Evolutionary conservation across 2,888 invertebrate species (phyloP), one percentile per base, ranked within the genome.

Genomic region (Leptarthrus brevirostris): DNA sequence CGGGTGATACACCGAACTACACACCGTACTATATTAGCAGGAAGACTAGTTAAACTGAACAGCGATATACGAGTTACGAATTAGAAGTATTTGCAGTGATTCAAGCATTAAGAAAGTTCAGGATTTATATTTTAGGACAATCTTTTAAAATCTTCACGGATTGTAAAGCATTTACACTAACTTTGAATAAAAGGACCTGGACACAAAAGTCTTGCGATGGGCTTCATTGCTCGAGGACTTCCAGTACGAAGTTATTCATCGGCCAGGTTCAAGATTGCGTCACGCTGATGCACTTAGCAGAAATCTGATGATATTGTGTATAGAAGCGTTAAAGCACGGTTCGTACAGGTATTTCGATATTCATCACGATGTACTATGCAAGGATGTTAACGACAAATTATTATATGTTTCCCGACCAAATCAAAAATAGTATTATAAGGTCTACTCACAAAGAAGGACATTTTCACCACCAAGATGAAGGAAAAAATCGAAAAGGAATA

Each of bases 131-230:
- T 5, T 20, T 80, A 6, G 80, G 80, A 0, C 47, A 77, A 2
- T 70, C 36, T 58, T 78, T 78, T 66, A 79, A 76, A 52, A 77
- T 78, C 49, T 74, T 77, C 12, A 79, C 34, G 8, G 30, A 81
- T 71, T 82, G 81, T 71, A 75, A 79, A 1, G 80, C 80, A 0
- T 75, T 81, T 0, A 64, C 77, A 1, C 75, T 75, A 8, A 80
- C 80, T 0, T 54, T 81, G n/a, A 75, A 10, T 5, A 81, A 81
- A 69, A 78, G 76, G 18, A 79, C 79, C 20, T 54, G 78, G 5
- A 77, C 10, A 77, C 79, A 0, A 75, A 78, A 56, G 77, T 81
- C 12, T 80, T 80, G 10, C 73, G 79, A 20, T 80, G 80, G 81
- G 79, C 80, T 4, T 0, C 52, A n/a, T 18, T 70, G 10, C 14